Base-by-base conservation (phyloP, 2,797 vertebrate species). In the Hypotaenidia okinawae region DNA sequence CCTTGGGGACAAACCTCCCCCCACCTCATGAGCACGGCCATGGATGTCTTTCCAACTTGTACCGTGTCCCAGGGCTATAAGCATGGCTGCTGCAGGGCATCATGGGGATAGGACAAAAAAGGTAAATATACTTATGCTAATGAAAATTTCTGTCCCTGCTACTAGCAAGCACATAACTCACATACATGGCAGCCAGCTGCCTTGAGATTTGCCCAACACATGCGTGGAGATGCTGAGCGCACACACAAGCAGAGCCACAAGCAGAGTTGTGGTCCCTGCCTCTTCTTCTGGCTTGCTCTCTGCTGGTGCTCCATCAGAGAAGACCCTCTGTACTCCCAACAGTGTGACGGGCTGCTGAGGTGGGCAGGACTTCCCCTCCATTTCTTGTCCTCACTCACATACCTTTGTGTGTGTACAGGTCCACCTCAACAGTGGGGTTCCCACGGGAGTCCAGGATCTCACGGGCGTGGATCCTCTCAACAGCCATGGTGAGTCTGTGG, bases 391-490 rank as follows among this genome's bases (percentile, higher is more conserved):
- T 76, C n/a, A 8, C 35, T 30, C 7, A 0, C 76, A 0, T 96
- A 98, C 98, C 98, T 98, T 96, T 98, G 74, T 97, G 97, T 25
- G 98, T 98, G 64, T 97, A 87, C 84, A 98, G 94, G 72, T 98
- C 98, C 96, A 98, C 98, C 87, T 98, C 98, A 19, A 98, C 97
- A 0, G 98, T 98, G 88, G 98, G 98, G 61, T 98, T 98, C 80
- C 98, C 98, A 73, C 98, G 98, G 87, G 98, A 98, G 85, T 98
- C 98, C 95, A 98, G 90, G 94, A 98, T 98, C 97, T 98, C 98
- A 0, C 98, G 98, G 59, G 98, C 98, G 8, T 98, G 98, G 92
- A 98, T 97, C 92, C 96, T 98, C 83, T 98, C 93, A 2, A 98
- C 98, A 8, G 98, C 98, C 98, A 98, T 98, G 91, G 87, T 77